Evolutionary conservation across 1,140 invertebrate species (phyloP).

Genomic region (Leptinotarsa defecta): DNA sequence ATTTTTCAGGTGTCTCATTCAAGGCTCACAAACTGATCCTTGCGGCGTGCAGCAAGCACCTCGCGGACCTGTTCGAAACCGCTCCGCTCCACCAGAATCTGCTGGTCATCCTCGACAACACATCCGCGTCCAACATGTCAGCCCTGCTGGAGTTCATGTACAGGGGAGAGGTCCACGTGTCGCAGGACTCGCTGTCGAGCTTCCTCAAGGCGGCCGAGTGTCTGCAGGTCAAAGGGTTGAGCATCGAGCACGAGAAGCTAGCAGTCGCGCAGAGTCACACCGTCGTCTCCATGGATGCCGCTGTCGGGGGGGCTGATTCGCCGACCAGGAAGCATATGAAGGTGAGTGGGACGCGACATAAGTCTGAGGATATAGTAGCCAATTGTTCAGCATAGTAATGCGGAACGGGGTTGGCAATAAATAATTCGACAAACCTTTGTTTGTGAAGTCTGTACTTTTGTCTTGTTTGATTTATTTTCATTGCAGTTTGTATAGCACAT

Average conservation of each 20-base stretch:
- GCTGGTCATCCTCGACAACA: conserved; percentile 86
- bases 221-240: conserved; percentile 81
- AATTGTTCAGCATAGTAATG: too few relatives aligned
- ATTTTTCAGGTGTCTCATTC: conserved; percentile 80
- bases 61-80: conserved; percentile 88
- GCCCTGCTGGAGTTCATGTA: conserved; percentile 92
- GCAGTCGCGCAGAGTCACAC: conserved; percentile 69
- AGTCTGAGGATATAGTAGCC: too few relatives aligned
- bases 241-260: conserved; percentile 76
- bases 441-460: too few relatives aligned
- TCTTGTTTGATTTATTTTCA: too few relatives aligned
- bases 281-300: conserved; percentile 53
- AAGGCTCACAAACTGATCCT: conserved; percentile 86
- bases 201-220: conserved; percentile 89
- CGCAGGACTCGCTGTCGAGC: conserved; percentile 84
- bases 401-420: too few relatives aligned
- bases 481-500: too few relatives aligned
- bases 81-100: conserved; percentile 81
- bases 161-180: conserved; percentile 88
- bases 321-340: conserved; percentile 39
- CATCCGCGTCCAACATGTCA: conserved; percentile 84
- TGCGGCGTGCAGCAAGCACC: conserved; percentile 91
- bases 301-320: conserved; percentile 39
- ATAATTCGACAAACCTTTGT: too few relatives aligned
- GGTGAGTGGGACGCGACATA: conserved; percentile 9